A percentile compares a stretch with the other conserved stretches of the same genome.
Conservation (phyloP, 2,797 vertebrate species). For the Fringilla coelebs region DNA sequence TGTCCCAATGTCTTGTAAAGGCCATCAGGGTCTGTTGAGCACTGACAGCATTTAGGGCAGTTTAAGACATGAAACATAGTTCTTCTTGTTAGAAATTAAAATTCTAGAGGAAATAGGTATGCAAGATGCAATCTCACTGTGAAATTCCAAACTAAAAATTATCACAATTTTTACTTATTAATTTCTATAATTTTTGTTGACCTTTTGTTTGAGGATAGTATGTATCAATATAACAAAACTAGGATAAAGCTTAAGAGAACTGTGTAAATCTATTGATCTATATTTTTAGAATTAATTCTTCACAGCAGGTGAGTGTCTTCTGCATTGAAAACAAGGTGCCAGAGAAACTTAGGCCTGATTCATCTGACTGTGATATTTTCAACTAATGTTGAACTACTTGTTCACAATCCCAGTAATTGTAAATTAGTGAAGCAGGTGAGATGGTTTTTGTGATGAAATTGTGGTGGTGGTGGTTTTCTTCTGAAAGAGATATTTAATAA, state of each 20-base stretch:
- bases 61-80: background rate
- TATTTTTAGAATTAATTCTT: background rate
- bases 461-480: background rate
- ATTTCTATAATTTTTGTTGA: background rate
- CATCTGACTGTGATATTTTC: background rate
- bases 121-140: background rate
- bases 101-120: background rate
- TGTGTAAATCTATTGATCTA: background rate
- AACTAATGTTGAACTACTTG: background rate
- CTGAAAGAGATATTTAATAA: background rate
- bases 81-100: background rate
- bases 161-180: background rate
- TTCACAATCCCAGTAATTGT: background rate
- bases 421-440: background rate
- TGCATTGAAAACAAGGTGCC: background rate
- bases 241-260: background rate
- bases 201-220: background rate
- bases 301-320: background rate
- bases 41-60: background rate
- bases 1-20: background rate
- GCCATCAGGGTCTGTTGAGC: background rate
- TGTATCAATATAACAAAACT: background rate
- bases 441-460: background rate
- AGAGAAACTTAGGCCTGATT: background rate
- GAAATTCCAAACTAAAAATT: background rate